These are phyloP conservation scores for Scotopteryx bipunctaria DNA, from an alignment of 2,888 invertebrate genomes.

Conservation along the genomic window DNA sequence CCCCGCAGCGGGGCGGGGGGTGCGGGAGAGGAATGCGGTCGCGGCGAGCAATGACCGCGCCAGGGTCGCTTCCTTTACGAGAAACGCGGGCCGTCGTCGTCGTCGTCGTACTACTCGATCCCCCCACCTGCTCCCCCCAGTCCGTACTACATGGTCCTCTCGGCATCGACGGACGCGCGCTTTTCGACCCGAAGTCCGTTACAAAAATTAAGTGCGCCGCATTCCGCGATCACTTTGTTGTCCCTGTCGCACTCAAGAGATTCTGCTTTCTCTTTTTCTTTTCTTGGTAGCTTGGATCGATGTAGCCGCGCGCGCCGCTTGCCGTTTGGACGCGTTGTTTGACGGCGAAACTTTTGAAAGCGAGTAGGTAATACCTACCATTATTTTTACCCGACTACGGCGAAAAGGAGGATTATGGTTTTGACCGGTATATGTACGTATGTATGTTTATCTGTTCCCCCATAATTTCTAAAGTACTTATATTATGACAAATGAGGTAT, in stretches of 20 bases:
- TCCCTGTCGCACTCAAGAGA: conserved; percentile 60
- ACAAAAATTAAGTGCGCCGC: conserved; percentile 81
- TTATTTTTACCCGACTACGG: no score
- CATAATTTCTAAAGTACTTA: no score
- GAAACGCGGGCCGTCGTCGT: conserved; percentile 78
- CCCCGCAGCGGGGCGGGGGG: conserved; percentile 59
- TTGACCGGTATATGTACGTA: no score
- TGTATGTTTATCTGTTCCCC: no score
- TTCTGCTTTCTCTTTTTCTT: conserved; percentile 37
- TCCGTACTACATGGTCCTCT: conserved; percentile 73
- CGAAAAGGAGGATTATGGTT: no score
- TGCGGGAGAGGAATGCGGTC: conserved; percentile 78
- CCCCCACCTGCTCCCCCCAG: conserved; percentile 53
- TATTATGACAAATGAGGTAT: no score
- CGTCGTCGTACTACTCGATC: conserved; percentile 76
- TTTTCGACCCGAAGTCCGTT: conserved; percentile 80
- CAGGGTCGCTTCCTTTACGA: conserved; percentile 83
- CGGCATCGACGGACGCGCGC: conserved; percentile 65
- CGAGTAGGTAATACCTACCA: no score
- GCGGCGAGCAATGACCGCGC: conserved; percentile 83
- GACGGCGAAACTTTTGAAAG: not conserved
- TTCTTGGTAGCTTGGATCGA: conserved; percentile 36
- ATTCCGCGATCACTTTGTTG: conserved; percentile 69
- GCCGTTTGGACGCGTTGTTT: conserved; percentile 6
- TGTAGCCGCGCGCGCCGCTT: conserved; percentile 16